Evolutionary conservation across 2,797 vertebrate genomes (phyloP).

Genomic region (Orestias chungarensis): DNA sequence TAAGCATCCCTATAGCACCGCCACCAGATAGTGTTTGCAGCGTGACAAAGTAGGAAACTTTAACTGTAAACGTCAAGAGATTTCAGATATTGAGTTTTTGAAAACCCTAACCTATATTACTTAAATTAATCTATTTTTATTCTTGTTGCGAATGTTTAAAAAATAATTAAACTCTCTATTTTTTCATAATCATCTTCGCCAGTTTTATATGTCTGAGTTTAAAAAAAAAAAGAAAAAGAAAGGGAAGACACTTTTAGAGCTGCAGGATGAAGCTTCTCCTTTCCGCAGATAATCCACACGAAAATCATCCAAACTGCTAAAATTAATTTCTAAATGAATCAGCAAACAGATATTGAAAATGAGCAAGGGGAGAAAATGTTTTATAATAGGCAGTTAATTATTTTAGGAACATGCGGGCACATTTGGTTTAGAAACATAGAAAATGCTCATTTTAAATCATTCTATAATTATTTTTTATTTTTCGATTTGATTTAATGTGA

Average conservation of each 20-base stretch:
- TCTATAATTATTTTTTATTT: too few relatives aligned
- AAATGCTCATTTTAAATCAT: constrained; percentile 5
- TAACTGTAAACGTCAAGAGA: background rate
- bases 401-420: constrained; percentile 13
- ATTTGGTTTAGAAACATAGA: constrained; percentile 14
- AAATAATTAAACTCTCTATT: background rate
- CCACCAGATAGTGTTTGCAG: background rate
- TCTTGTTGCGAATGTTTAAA: background rate
- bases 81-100: background rate
- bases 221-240: constrained; percentile 6
- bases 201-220: background rate
- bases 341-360: constrained; percentile 6
- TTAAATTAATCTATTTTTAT: background rate
- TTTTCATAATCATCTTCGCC: background rate
- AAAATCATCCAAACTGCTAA: constrained; percentile 22
- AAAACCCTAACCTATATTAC: background rate
- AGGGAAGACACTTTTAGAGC: constrained; percentile 46
- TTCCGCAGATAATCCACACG: constrained; percentile 22
- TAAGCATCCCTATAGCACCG: background rate
- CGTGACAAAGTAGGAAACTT: background rate
- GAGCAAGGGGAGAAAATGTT: background rate
- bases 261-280: constrained; percentile 14
- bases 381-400: background rate
- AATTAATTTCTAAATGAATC: constrained; percentile 3
- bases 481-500: constrained; percentile 19